Conservation (phyloP, 1,140 invertebrate genomes). For the Caenorhabditis briggsae region DNA sequence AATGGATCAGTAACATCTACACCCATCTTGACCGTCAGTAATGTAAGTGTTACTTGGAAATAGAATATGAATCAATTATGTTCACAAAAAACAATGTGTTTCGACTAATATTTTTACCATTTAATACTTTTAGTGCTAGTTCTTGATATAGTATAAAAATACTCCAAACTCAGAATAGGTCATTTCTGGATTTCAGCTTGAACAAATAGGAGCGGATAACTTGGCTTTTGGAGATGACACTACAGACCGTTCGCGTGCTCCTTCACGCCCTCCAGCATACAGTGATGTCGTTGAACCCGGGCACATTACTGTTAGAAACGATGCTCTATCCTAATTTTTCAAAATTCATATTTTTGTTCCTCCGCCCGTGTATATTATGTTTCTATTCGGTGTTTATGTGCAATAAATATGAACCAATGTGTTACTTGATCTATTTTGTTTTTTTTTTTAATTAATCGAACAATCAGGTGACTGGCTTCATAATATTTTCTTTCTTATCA, state of each 20-base stretch:
- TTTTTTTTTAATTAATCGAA: not conserved
- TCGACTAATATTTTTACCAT: too few species aligned
- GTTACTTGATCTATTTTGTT: not conserved
- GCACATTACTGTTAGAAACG: constrained; percentile 13
- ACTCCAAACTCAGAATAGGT: too few species aligned
- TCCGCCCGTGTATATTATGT: not conserved
- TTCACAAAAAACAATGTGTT: too few species aligned
- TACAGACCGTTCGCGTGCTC: not conserved
- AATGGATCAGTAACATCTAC: constrained; percentile 8
- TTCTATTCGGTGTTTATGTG: not conserved
- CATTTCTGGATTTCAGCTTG: not conserved
- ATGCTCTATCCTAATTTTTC: constrained; percentile 7
- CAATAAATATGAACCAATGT: constrained; percentile 24
- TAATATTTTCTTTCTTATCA: not conserved
- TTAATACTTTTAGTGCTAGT: too few species aligned
- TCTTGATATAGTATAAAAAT: too few species aligned
- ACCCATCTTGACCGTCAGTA: not conserved
- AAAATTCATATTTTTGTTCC: not conserved
- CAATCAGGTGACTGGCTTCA: constrained; percentile 3
- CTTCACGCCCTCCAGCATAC: constrained; percentile 14
- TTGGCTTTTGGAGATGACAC: constrained; percentile 2
- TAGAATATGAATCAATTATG: too few species aligned
- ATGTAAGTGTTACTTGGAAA: not conserved
- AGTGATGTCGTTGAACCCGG: constrained; percentile 33
- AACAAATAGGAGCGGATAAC: constrained; percentile 3